phyloP scores from a whole-genome alignment of 2,888 invertebrate genomes.

The Alitta virens region DNA sequence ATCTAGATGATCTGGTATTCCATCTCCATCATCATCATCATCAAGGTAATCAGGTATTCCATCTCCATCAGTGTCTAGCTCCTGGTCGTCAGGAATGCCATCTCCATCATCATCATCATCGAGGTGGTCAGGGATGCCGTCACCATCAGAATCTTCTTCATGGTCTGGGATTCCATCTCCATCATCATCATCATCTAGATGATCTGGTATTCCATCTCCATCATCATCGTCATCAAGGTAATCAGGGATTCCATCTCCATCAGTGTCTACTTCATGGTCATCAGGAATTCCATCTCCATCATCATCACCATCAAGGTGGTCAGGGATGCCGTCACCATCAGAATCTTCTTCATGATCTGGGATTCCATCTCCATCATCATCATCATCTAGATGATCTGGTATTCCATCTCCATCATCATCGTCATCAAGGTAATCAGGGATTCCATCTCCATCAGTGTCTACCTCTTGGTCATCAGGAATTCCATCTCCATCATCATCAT shows the following conservation, averaged over 20 bases:
- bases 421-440: constrained; percentile 33
- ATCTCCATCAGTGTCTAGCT: constrained; percentile 36
- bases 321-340: constrained; percentile 3
- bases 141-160: constrained; percentile 24
- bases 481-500: constrained; percentile 31
- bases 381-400: constrained; percentile 41
- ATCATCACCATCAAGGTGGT: constrained; percentile 29
- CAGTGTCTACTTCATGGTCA: constrained; percentile 20
- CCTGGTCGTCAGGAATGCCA: constrained; percentile 28
- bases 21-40: constrained; percentile 23
- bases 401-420: constrained; percentile 45
- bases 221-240: constrained; percentile 30
- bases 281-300: constrained; percentile 39
- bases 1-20: constrained; percentile 33
- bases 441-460: constrained; percentile 34
- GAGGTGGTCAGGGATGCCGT: constrained; percentile 37
- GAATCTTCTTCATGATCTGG: neutral
- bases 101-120: constrained; percentile 30
- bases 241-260: constrained; percentile 40
- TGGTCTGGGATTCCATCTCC: constrained; percentile 35
- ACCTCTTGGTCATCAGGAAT: constrained; percentile 42
- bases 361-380: constrained; percentile 45
- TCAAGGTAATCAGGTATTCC: constrained; percentile 30
- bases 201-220: constrained; percentile 38
- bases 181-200: constrained; percentile 35